These are phyloP conservation scores for Pangasius djambal DNA, from an alignment of 2,797 vertebrate genomes.

Conservation along the genomic window DNA sequence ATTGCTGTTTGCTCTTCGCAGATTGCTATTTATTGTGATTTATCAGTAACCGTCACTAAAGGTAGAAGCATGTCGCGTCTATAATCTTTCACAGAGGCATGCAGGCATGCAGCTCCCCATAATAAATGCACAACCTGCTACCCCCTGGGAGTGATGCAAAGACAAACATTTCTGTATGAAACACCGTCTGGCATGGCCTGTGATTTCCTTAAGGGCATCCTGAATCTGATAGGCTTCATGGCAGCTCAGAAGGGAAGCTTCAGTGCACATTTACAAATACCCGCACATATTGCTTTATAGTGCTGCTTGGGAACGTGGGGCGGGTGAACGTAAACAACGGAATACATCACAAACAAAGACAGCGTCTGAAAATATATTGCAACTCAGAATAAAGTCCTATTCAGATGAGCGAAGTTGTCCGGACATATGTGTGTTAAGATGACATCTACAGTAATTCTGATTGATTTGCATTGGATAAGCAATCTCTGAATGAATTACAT, in stretches of 20 bases:
- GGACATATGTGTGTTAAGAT: not conserved
- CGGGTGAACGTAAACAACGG: conserved; percentile 15
- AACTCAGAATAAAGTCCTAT: not conserved
- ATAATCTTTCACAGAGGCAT: conserved; percentile 45
- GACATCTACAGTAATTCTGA: conserved; percentile 1
- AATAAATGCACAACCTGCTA: conserved; percentile 39
- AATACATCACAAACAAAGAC: conserved; percentile 5
- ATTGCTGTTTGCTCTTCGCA: conserved; percentile 43
- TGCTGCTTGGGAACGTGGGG: conserved; percentile 14
- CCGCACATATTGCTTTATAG: conserved; percentile 29
- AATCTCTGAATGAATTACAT: not conserved
- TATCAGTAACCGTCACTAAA: conserved; percentile 53
- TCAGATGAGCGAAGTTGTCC: not conserved
- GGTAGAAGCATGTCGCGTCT: conserved; percentile 36
- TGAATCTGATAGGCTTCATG: conserved; percentile 45
- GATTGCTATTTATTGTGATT: conserved; percentile 51
- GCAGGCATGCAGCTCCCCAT: conserved; percentile 42
- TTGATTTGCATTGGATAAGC: not conserved
- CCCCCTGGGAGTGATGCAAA: conserved; percentile 42
- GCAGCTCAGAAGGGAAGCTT: conserved; percentile 28
- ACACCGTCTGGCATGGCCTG: conserved; percentile 26
- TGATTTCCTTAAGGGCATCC: conserved; percentile 33
- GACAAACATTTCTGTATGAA: conserved; percentile 46
- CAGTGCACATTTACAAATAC: conserved; percentile 36
- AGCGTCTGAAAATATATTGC: not conserved